Percentiles rank a stretch among this genome's conserved stretches.
These are phyloP conservation scores for Cephus runcator DNA, from an alignment of 2,888 invertebrate genomes.

Conservation along the genomic window DNA sequence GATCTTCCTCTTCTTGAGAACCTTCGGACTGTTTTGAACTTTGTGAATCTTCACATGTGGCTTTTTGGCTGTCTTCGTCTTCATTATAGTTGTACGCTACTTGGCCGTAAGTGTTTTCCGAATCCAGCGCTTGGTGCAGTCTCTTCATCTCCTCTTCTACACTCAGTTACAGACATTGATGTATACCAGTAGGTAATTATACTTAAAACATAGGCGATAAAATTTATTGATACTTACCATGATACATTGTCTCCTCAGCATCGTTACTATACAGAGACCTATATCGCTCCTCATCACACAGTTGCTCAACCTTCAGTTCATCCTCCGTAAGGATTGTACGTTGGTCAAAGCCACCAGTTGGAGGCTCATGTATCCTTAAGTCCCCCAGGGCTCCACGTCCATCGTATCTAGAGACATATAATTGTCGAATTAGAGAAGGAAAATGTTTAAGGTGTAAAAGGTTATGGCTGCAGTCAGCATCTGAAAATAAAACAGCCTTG, in stretches of 20 bases:
- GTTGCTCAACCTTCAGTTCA: slow-evolving; percentile 85
- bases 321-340: slow-evolving; percentile 75
- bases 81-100: slow-evolving; percentile 81
- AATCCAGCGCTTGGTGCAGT: slow-evolving; percentile 77
- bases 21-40: slow-evolving; percentile 63
- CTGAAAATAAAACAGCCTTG: slow-evolving; percentile 44
- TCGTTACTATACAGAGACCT: slow-evolving; percentile 88
- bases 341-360: slow-evolving; percentile 77
- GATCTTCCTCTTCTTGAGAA: slow-evolving; percentile 73
- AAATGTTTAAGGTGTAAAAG: slow-evolving; percentile 23
- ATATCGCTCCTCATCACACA: slow-evolving; percentile 96
- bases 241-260: slow-evolving; percentile 88
- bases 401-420: slow-evolving; percentile 82
- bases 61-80: slow-evolving; percentile 66
- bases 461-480: slow-evolving; percentile 31
- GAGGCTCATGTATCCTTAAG: slow-evolving; percentile 82
- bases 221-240: slow-evolving; percentile 72
- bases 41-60: slow-evolving; percentile 60
- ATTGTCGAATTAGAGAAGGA: slow-evolving; percentile 41
- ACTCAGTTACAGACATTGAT: slow-evolving; percentile 36
- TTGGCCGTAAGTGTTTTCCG: slow-evolving; percentile 72
- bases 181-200: slow-evolving; percentile 7
- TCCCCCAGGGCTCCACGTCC: slow-evolving; percentile 93
- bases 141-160: slow-evolving; percentile 93
- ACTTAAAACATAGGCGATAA: slow-evolving; percentile 8